These are phyloP conservation scores for Acheta domesticus DNA, from an alignment of 2,888 invertebrate genomes.

Conservation along the genomic window DNA sequence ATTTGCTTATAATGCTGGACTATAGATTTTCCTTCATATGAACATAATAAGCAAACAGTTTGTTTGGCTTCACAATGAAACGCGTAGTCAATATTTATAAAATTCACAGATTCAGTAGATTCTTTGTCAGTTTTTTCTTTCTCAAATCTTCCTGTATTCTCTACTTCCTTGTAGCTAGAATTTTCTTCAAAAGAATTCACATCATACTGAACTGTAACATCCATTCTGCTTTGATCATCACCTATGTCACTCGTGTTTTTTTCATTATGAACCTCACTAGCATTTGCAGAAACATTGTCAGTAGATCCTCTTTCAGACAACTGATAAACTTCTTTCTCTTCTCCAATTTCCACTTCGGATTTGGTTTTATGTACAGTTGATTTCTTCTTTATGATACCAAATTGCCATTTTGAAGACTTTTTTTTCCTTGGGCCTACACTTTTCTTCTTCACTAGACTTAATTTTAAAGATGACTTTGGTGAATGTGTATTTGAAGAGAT, in stretches of 20 bases:
- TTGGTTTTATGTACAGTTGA: background rate
- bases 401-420: constrained; percentile 43
- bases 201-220: too few relatives aligned
- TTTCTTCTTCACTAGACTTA: constrained; percentile 23
- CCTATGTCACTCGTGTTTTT: background rate
- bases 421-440: constrained; percentile 38
- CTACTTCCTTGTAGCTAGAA: too few relatives aligned
- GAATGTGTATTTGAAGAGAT: background rate
- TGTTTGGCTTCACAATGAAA: constrained; percentile 44
- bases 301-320: background rate
- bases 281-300: constrained; percentile 18
- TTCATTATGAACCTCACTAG: background rate
- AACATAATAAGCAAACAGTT: constrained; percentile 58
- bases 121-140: background rate
- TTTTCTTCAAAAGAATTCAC: too few relatives aligned
- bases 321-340: background rate
- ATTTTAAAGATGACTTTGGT: constrained; percentile 21
- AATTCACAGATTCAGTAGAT: background rate
- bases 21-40: constrained; percentile 57
- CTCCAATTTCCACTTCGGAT: background rate
- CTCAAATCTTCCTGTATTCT: background rate
- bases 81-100: background rate
- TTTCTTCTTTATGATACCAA: constrained; percentile 40
- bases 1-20: constrained; percentile 62
- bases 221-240: too few relatives aligned